phyloP scores from a whole-genome alignment of 2,888 invertebrate species.

The Coronaproctus castanopsis region DNA sequence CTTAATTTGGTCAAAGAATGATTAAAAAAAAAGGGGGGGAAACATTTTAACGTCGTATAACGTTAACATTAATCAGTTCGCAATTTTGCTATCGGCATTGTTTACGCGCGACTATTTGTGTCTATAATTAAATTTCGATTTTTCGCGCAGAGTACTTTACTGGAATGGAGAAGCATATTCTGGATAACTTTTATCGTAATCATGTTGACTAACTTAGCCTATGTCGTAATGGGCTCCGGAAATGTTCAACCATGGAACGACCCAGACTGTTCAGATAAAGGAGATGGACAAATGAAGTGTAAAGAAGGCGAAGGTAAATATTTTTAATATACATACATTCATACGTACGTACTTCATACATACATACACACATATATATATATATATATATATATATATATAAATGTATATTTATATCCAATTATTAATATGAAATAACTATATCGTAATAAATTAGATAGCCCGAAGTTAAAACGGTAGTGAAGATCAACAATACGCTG shows the following conservation, averaged over 20 bases:
- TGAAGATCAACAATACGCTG: too few relatives aligned
- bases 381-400: background rate
- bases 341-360: background rate
- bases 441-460: background rate
- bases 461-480: too few relatives aligned
- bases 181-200: slow-evolving; percentile 58
- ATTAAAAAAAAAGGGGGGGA: too few relatives aligned
- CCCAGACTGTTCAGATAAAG: slow-evolving; percentile 22
- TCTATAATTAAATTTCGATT: too few relatives aligned
- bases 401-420: background rate
- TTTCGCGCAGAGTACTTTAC: slow-evolving; percentile 24
- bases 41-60: too few relatives aligned
- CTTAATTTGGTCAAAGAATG: too few relatives aligned
- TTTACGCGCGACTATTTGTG: too few relatives aligned
- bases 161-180: slow-evolving; percentile 55
- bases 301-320: slow-evolving; percentile 2
- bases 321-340: background rate
- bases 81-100: too few relatives aligned
- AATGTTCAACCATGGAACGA: slow-evolving; percentile 58
- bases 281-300: slow-evolving; percentile 5
- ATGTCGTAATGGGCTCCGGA: slow-evolving; percentile 46
- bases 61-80: too few relatives aligned
- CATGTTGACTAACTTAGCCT: slow-evolving; percentile 43
- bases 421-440: background rate
- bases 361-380: background rate